Evolutionary conservation across 2,113 vertebrate genomes (phyloP).

Genomic region (Tragelaphus buxtoni): DNA sequence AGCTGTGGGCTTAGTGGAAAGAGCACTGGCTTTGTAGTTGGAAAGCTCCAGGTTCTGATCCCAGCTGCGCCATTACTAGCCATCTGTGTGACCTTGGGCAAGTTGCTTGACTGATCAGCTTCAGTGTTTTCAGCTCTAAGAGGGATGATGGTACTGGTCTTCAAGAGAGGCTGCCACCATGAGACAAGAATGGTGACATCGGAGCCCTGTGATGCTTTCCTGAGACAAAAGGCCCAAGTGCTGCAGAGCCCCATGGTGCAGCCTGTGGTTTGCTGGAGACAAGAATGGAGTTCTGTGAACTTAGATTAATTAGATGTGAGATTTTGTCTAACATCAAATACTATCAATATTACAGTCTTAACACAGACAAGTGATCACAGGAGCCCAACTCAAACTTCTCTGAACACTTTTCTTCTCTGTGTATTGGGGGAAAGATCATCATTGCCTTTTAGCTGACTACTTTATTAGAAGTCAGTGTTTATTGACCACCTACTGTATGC

Average conservation of each 20-base stretch:
- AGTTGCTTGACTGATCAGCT: not conserved
- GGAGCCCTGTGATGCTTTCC: rapidly evolving
- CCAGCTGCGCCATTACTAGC: not conserved
- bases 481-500: not conserved
- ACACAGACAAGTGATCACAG: not conserved
- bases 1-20: not conserved
- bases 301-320: not conserved
- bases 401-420: not conserved
- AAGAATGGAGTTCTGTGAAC: too few species aligned
- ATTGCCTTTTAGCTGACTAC: not conserved
- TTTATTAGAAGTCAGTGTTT: not conserved
- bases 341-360: too few species aligned
- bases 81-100: not conserved
- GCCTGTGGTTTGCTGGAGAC: not conserved
- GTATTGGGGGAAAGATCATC: not conserved
- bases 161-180: not conserved
- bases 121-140: not conserved
- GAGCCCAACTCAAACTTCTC: not conserved
- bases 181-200: rapidly evolving
- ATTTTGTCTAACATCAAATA: not conserved
- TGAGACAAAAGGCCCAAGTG: not conserved
- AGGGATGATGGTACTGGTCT: not conserved
- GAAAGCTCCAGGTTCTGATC: not conserved
- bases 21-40: not conserved
- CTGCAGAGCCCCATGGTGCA: not conserved